Percentiles rank a stretch among this genome's conserved stretches.
These are phyloP conservation scores for Acanthococcus lagerstroemiae DNA, from an alignment of 2,888 invertebrate genomes.

Conservation along the genomic window DNA sequence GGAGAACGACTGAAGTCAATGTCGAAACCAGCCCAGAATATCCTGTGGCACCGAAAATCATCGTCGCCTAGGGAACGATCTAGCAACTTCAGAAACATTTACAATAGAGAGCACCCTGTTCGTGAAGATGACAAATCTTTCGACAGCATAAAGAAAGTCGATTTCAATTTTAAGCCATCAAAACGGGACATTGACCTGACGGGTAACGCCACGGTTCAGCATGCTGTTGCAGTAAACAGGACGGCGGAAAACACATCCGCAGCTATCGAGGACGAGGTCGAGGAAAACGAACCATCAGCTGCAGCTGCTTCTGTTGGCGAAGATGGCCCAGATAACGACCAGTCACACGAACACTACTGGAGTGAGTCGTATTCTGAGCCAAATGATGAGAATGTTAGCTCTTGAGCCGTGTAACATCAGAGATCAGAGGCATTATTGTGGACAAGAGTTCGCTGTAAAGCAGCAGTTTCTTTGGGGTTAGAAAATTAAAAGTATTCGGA, in stretches of 20 bases:
- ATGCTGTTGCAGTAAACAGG: background rate
- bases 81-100: background rate
- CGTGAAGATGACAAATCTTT: conserved; percentile 12
- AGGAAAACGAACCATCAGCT: background rate
- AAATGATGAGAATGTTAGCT: too few species aligned
- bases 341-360: too few species aligned
- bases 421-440: too few species aligned
- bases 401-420: too few species aligned
- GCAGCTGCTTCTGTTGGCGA: too few species aligned
- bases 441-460: too few species aligned
- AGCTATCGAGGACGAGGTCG: background rate
- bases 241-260: background rate
- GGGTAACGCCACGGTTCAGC: background rate
- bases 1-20: conserved; percentile 8
- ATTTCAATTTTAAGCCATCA: background rate
- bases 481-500: too few species aligned
- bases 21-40: background rate
- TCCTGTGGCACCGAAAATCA: conserved; percentile 9
- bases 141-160: background rate
- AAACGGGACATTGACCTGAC: background rate
- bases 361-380: background rate
- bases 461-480: too few species aligned
- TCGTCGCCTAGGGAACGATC: background rate
- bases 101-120: background rate
- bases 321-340: too few species aligned